Percentiles rank a stretch among this genome's conserved stretches.
These are phyloP conservation scores for Sphaerophoria rueppellii DNA, from an alignment of 2,888 invertebrate species.

Conservation along the genomic window DNA sequence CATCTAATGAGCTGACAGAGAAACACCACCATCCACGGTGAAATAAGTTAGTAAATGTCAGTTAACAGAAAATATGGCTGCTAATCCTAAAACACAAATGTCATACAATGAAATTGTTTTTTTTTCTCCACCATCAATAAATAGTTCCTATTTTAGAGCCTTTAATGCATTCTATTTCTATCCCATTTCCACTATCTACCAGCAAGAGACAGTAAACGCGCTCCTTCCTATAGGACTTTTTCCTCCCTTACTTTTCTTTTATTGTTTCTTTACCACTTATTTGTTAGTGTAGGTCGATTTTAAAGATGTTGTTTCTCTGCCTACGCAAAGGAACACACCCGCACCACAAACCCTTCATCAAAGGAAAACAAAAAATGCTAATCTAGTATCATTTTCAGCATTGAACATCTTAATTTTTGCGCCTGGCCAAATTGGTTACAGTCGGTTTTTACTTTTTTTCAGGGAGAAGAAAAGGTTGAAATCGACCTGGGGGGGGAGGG, in stretches of 20 bases:
- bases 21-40: too few species aligned
- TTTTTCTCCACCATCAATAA: too few species aligned
- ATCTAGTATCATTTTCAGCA: conserved; percentile 78
- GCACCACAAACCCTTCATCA: conserved; percentile 49
- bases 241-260: conserved; percentile 33
- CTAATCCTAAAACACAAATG: too few species aligned
- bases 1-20: too few species aligned
- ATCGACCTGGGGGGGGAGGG: too few species aligned
- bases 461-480: conserved; percentile 13
- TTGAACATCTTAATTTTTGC: conserved; percentile 82
- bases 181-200: too few species aligned
- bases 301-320: conserved; percentile 72
- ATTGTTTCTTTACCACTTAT: conserved; percentile 48
- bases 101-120: too few species aligned
- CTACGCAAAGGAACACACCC: conserved; percentile 58
- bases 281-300: conserved; percentile 67
- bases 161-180: too few species aligned
- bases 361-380: conserved; percentile 24
- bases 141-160: too few species aligned
- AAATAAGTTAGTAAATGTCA: too few species aligned
- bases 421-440: conserved; percentile 77
- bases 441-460: conserved; percentile 2
- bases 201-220: too few species aligned
- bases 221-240: not conserved
- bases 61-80: too few species aligned